phyloP scores from a whole-genome alignment of 1,140 invertebrate genomes.

The Apolygus lucorum region DNA sequence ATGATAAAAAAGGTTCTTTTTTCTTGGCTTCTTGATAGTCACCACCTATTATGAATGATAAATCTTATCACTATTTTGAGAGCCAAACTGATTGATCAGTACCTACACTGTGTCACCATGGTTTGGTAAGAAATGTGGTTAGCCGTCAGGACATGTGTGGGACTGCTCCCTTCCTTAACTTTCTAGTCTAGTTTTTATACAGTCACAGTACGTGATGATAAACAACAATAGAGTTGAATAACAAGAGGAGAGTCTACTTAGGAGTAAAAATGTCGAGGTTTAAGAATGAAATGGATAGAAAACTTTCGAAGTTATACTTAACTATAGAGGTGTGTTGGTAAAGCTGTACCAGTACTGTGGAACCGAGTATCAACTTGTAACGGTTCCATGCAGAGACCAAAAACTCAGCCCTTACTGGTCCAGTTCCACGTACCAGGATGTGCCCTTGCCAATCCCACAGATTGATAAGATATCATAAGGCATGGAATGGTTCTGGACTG shows the following conservation, averaged over 20 bases:
- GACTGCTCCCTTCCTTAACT: neutral
- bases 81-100: neutral
- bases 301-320: neutral
- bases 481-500: neutral
- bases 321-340: too few species aligned
- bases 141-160: neutral
- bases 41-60: neutral
- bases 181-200: neutral
- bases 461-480: neutral
- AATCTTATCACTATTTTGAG: neutral
- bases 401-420: too few species aligned
- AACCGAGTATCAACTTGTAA: too few species aligned
- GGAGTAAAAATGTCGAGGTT: neutral
- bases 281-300: neutral
- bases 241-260: neutral
- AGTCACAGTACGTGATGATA: neutral
- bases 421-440: too few species aligned
- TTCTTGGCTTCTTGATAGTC: neutral
- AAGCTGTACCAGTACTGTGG: too few species aligned
- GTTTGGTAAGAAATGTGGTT: neutral
- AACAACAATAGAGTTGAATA: neutral
- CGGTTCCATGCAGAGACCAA: too few species aligned
- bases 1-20: neutral
- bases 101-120: neutral
- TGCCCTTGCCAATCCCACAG: too few species aligned